Percentiles rank a stretch among this genome's conserved stretches.
Evolutionary conservation across 2,888 invertebrate species (phyloP).

Genomic region (Hydrotaea diabolus): DNA sequence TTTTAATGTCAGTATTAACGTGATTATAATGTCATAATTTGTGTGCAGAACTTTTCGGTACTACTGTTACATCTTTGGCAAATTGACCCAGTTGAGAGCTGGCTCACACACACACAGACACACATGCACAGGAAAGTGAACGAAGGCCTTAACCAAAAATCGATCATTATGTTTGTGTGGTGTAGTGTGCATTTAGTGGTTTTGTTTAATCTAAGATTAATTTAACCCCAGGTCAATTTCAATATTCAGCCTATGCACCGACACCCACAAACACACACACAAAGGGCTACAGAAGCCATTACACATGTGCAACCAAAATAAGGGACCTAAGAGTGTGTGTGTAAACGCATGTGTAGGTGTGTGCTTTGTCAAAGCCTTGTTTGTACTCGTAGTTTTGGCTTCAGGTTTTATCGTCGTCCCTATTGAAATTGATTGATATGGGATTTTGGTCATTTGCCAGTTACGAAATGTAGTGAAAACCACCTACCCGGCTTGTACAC

Average conservation of each 20-base stretch:
- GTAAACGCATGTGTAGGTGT: background rate
- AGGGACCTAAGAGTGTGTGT: background rate
- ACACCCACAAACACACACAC: background rate
- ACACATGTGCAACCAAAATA: background rate
- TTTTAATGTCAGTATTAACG: conserved; percentile 37
- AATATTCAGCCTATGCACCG: background rate
- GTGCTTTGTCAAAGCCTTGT: conserved; percentile 49
- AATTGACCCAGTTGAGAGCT: conserved; percentile 58
- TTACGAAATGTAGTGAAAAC: conserved; percentile 48
- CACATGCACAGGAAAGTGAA: background rate
- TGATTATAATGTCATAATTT: conserved; percentile 73
- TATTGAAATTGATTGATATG: conserved; percentile 75
- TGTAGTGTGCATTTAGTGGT: conserved; percentile 71
- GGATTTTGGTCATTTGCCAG: conserved; percentile 75
- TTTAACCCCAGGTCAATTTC: conserved; percentile 70
- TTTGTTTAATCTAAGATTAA: conserved; percentile 73
- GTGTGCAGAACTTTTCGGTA: conserved; percentile 68
- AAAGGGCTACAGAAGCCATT: background rate
- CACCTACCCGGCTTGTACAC: conserved; percentile 21
- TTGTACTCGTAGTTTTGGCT: conserved; percentile 53
- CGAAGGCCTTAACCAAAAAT: conserved; percentile 46
- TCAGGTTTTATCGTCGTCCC: conserved; percentile 47
- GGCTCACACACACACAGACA: too few species aligned
- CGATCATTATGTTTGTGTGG: conserved; percentile 53
- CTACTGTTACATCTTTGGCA: conserved; percentile 32